Evolutionary conservation across 2,888 invertebrate genomes (phyloP).

Genomic region (Antheraea yamamai): DNA sequence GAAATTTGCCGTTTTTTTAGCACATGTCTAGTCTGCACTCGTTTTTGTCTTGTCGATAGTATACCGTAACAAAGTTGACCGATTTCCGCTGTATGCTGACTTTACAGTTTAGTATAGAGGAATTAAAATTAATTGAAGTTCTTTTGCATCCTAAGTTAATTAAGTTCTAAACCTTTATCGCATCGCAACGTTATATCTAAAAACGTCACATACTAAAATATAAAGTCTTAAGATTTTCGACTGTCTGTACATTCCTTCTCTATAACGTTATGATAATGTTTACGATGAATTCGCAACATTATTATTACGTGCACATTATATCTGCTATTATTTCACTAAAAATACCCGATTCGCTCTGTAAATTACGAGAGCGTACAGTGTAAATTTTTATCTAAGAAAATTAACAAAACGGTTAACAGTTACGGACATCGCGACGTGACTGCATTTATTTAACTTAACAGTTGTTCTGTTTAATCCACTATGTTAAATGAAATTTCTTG

Average conservation of each 20-base stretch:
- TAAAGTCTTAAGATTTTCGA: not conserved
- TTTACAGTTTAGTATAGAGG: no score
- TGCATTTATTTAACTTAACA: not conserved
- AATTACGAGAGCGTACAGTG: conserved; percentile 6
- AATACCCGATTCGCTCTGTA: conserved; percentile 5
- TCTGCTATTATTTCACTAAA: not conserved
- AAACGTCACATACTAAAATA: no score
- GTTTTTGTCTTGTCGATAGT: no score
- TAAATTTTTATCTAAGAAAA: conserved; percentile 3
- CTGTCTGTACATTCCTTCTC: not conserved
- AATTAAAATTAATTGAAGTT: no score
- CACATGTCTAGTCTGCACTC: no score
- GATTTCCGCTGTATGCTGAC: no score
- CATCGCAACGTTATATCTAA: no score
- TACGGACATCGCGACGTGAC: not conserved
- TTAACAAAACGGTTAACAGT: conserved; percentile 9
- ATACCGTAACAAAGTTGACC: no score
- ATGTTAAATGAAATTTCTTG: not conserved
- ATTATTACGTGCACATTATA: not conserved
- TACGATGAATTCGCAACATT: not conserved
- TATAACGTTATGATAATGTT: not conserved
- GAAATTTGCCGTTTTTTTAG: no score
- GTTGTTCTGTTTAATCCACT: conserved; percentile 4
- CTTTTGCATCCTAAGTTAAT: no score
- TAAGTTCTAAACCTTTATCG: no score